phyloP scores from a whole-genome alignment of 92 coral and sea anemone species.

The Actinostola sp. region DNA sequence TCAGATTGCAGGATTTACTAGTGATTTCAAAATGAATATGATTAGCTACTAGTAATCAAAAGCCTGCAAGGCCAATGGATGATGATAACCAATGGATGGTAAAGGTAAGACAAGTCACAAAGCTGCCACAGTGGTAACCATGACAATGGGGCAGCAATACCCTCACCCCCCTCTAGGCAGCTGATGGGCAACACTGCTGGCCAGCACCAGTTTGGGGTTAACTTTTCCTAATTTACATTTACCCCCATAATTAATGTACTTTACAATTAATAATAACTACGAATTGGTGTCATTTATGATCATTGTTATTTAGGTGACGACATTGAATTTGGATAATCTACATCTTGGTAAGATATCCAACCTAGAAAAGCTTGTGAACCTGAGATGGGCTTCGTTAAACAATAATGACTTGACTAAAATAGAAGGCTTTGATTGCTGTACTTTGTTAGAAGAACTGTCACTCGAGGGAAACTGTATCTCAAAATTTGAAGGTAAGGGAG shows the following conservation, averaged over 20 bases:
- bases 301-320: slow-evolving; percentile 67
- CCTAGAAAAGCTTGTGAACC: slow-evolving; percentile 82
- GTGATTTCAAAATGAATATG: too few species aligned
- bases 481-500: slow-evolving; percentile 90
- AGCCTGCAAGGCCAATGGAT: too few species aligned
- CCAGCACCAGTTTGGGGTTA: too few species aligned
- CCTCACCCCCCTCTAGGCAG: too few species aligned
- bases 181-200: too few species aligned
- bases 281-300: neutral
- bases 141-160: too few species aligned
- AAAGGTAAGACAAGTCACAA: too few species aligned
- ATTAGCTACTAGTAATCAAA: too few species aligned
- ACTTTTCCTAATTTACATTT: too few species aligned
- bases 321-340: slow-evolving; percentile 86
- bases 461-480: slow-evolving; percentile 85
- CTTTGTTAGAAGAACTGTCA: slow-evolving; percentile 80
- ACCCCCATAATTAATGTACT: neutral
- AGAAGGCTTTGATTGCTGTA: slow-evolving; percentile 89
- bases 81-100: too few species aligned
- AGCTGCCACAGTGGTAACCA: too few species aligned
- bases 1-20: too few species aligned
- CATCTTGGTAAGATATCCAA: slow-evolving; percentile 88
- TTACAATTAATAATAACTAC: neutral
- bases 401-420: slow-evolving; percentile 88
- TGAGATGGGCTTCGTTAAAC: slow-evolving; percentile 93